A percentile compares a stretch with the other conserved stretches of the same genome.
phyloP scores from a whole-genome alignment of 2,797 vertebrate species.

The Epinephelus coioides region DNA sequence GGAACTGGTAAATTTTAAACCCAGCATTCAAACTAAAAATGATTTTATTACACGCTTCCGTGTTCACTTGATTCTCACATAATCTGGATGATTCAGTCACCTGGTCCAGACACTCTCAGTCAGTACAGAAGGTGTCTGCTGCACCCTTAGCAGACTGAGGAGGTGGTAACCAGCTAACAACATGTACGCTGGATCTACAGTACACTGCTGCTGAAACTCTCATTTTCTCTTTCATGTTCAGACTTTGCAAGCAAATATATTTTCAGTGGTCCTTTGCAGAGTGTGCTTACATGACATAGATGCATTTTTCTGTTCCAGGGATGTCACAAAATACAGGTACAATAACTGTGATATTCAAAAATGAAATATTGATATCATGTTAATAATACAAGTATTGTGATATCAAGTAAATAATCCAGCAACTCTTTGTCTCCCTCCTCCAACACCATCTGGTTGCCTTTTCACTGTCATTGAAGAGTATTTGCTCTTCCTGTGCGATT shows the following conservation, averaged over 20 bases:
- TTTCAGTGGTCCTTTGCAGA: conserved; percentile 1
- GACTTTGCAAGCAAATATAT: conserved; percentile 16
- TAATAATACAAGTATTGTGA: too few relatives aligned
- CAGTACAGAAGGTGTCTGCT: conserved; percentile 66
- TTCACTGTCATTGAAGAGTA: too few relatives aligned
- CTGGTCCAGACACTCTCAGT: conserved; percentile 48
- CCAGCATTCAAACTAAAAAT: conserved; percentile 12
- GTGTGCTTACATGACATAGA: background rate
- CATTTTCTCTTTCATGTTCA: conserved; percentile 17
- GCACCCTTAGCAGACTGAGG: conserved; percentile 56
- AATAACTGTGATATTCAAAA: too few relatives aligned
- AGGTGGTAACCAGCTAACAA: conserved; percentile 61
- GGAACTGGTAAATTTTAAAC: conserved; percentile 5
- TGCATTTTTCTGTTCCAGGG: background rate
- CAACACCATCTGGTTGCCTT: too few relatives aligned
- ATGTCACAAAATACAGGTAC: too few relatives aligned
- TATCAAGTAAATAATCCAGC: too few relatives aligned
- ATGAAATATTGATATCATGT: too few relatives aligned
- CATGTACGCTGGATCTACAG: conserved; percentile 37
- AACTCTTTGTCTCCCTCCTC: too few relatives aligned
- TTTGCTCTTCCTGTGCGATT: too few relatives aligned
- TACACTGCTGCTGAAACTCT: conserved; percentile 14
- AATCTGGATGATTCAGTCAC: conserved; percentile 61
- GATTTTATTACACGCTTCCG: background rate
- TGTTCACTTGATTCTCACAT: conserved; percentile 47